A percentile compares a stretch with the other conserved stretches of the same genome.
These are phyloP conservation scores for Nemoura dubitans DNA, from an alignment of 2,888 invertebrate species.

Conservation along the genomic window DNA sequence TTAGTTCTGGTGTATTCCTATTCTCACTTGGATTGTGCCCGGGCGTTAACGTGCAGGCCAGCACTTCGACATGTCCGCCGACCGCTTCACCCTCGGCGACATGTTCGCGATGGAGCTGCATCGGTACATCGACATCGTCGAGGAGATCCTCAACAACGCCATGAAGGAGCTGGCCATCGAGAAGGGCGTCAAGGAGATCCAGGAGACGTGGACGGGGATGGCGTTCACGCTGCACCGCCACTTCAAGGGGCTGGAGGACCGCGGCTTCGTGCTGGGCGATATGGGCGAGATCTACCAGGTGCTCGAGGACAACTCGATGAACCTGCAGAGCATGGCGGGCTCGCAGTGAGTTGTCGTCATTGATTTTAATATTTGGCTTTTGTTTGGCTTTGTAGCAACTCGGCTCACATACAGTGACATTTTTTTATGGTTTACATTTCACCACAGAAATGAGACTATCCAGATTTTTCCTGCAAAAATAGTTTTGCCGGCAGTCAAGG, in stretches of 20 bases:
- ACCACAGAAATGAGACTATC: no score
- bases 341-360: constrained; percentile 74
- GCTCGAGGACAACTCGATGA: constrained; percentile 90
- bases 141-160: constrained; percentile 86
- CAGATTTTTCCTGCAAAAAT: no score
- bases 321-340: constrained; percentile 89
- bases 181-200: constrained; percentile 83
- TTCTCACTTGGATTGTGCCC: no score
- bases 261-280: constrained; percentile 82
- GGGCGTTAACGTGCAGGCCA: constrained; percentile 65
- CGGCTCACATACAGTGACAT: no score
- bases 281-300: constrained; percentile 84
- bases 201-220: constrained; percentile 69
- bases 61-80: constrained; percentile 86
- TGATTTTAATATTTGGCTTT: no score
- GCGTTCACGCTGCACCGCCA: constrained; percentile 73
- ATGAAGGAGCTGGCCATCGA: constrained; percentile 92
- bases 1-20: no score
- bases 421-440: no score
- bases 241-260: constrained; percentile 75
- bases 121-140: constrained; percentile 84
- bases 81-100: constrained; percentile 89
- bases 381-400: no score
- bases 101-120: constrained; percentile 94
- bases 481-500: no score